phyloP scores from a whole-genome alignment of 2,113 vertebrate genomes.

The Noctilio leporinus region DNA sequence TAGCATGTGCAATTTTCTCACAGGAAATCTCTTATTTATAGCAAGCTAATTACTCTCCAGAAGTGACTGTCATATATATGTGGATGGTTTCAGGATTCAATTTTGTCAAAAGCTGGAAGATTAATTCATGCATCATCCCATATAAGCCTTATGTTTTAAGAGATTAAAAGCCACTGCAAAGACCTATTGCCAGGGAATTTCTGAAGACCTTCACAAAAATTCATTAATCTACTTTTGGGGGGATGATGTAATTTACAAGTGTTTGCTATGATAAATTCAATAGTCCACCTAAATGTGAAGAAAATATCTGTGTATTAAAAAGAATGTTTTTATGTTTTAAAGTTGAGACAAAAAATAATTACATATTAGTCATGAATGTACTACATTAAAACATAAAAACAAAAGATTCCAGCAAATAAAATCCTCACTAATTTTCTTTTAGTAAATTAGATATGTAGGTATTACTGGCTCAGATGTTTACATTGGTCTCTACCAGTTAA shows the following conservation, averaged over 20 bases:
- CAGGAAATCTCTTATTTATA: slow-evolving; percentile 62
- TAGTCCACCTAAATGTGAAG: slow-evolving; percentile 63
- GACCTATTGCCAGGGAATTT: slow-evolving; percentile 4
- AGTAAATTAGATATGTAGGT: slow-evolving; percentile 49
- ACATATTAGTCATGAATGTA: slow-evolving; percentile 47
- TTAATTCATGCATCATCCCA: slow-evolving; percentile 52
- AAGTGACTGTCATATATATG: slow-evolving; percentile 35
- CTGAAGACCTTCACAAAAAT: slow-evolving; percentile 45
- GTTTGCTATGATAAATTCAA: slow-evolving; percentile 58
- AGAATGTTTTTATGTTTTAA: slow-evolving; percentile 61
- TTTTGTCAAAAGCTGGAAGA: slow-evolving; percentile 60
- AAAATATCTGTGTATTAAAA: slow-evolving; percentile 53
- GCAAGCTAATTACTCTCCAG: slow-evolving; percentile 51
- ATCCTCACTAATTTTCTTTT: slow-evolving; percentile 47
- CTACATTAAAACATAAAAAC: slow-evolving; percentile 42
- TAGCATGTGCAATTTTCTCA: slow-evolving; percentile 43
- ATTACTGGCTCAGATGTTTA: slow-evolving; percentile 14
- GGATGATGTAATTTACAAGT: slow-evolving; percentile 56
- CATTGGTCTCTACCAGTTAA: slow-evolving; percentile 1
- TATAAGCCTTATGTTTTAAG: slow-evolving; percentile 42
- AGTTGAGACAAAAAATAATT: slow-evolving; percentile 56
- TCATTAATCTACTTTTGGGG: slow-evolving; percentile 59
- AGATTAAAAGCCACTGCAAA: slow-evolving; percentile 55
- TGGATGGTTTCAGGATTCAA: slow-evolving; percentile 40
- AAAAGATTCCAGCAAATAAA: slow-evolving; percentile 44